These are phyloP conservation scores for Meganola albula DNA, from an alignment of 2,888 invertebrate species.

Conservation along the genomic window DNA sequence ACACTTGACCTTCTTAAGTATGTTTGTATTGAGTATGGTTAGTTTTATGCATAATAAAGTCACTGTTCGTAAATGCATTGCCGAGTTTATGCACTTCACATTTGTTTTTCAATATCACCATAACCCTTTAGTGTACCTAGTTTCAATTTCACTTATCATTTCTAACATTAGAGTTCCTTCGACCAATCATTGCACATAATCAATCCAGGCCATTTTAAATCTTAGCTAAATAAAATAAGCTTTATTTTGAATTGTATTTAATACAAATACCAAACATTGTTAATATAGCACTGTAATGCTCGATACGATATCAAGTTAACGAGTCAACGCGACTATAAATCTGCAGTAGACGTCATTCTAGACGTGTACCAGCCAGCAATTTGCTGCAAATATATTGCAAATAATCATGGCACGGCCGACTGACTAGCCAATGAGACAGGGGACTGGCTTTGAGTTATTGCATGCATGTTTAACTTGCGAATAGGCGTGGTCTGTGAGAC, in stretches of 20 bases:
- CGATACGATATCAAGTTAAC: conserved; percentile 52
- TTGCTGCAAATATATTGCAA: conserved; percentile 42
- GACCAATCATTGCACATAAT: no score
- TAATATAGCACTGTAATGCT: conserved; percentile 30
- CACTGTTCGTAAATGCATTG: no score
- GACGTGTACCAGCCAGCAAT: conserved; percentile 43
- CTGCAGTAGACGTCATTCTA: conserved; percentile 53
- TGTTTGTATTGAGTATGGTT: conserved; percentile 45
- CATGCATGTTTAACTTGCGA: no score
- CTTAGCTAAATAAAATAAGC: no score
- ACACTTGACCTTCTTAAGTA: conserved; percentile 26
- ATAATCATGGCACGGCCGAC: conserved; percentile 31
- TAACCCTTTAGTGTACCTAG: no score
- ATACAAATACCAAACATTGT: conserved; percentile 21
- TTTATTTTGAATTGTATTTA: conserved; percentile 27
- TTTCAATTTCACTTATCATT: no score
- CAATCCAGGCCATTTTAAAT: no score
- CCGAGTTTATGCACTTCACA: no score
- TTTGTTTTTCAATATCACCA: no score
- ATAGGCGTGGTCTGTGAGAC: no score
- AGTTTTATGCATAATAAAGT: no score
- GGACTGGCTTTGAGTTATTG: conserved; percentile 26
- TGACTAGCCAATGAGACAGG: conserved; percentile 31
- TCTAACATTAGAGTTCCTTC: no score
- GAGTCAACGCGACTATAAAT: conserved; percentile 64